A percentile compares a stretch with the other conserved stretches of the same genome.
Evolutionary conservation across 1,140 invertebrate genomes (phyloP).

Genomic region (Drosophila prosaltans): DNA sequence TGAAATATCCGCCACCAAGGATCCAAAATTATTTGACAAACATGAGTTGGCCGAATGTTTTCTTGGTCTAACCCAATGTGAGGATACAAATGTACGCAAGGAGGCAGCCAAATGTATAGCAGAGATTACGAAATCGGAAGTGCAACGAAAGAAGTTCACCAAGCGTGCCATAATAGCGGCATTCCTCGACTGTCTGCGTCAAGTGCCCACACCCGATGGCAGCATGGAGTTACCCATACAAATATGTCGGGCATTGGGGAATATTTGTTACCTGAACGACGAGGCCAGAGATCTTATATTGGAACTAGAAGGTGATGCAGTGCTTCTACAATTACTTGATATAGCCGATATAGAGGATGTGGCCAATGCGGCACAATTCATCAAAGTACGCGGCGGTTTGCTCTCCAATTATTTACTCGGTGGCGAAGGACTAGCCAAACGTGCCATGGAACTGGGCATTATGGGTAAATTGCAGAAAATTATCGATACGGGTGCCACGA

Average conservation of each 20-base stretch:
- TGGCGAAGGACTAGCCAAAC: slow-evolving; percentile 87
- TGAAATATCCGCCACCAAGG: slow-evolving; percentile 79
- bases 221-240: slow-evolving; percentile 87
- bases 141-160: slow-evolving; percentile 87
- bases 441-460: slow-evolving; percentile 88
- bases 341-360: slow-evolving; percentile 70
- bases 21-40: slow-evolving; percentile 81
- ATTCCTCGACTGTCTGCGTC: slow-evolving; percentile 84
- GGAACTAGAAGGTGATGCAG: slow-evolving; percentile 85
- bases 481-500: slow-evolving; percentile 83
- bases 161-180: slow-evolving; percentile 85
- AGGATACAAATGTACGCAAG: slow-evolving; percentile 71
- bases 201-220: slow-evolving; percentile 61
- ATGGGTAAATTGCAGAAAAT: slow-evolving; percentile 85
- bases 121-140: slow-evolving; percentile 88
- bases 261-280: slow-evolving; percentile 95
- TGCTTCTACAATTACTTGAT: slow-evolving; percentile 84
- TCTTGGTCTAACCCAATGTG: slow-evolving; percentile 63
- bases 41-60: slow-evolving; percentile 78
- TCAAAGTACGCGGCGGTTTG: slow-evolving; percentile 87
- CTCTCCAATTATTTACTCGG: slow-evolving; percentile 92
- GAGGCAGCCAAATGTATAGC: slow-evolving; percentile 87
- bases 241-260: slow-evolving; percentile 91
- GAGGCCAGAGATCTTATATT: slow-evolving; percentile 86
- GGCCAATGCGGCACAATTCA: slow-evolving; percentile 83